Base-by-base conservation (phyloP, 2,113 vertebrate genomes). In the Lipophrys pholis region DNA sequence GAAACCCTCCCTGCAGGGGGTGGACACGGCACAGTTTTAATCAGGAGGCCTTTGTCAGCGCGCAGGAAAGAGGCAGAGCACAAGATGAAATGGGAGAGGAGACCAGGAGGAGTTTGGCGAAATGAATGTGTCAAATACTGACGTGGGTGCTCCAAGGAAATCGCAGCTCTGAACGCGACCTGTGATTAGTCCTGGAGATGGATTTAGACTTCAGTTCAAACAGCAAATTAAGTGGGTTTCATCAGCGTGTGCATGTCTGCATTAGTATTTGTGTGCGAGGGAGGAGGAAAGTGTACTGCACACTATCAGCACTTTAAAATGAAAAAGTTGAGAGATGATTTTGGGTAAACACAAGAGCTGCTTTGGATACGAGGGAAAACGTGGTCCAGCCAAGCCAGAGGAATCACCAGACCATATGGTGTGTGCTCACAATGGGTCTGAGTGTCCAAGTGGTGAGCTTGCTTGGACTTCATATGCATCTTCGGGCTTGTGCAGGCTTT, bases 61-160 rank as follows among this genome's bases (percentile, higher is more conserved):
- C 2, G 0, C 30, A 88, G 70, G 85, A 85, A 83, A 68, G 76
- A 69, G 16, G 11, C 15, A 52, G 49, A 51, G 5, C 14, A 16
- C 50, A 45, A 81, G 73, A 82, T 48, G 73, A 63, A 70, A 81
- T 41, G 14, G 69, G 16, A 59, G 54, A 57, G 16, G 53, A 67
- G 60, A 30, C 8, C 51, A 75, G 55, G 52, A 57, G 54, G 72
- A 43, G 43, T 64, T 78, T 16, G 36, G 68, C 52, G 86, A 76
- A 88, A 90, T 83, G 38, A 82, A 84, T 52, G 87, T 85, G 81
- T 82, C 81, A 88, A 21, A 78, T 53, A 50, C 41, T 59, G 72
- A 77, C 9, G 30, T 1, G 30, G 30, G 43, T 58, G 73, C 69
- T 53, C 66, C 36, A 7, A 43, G 43, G 49, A 86, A 73, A 85